Conservation (phyloP, 2,113 vertebrate genomes). For the Gobius niger region DNA sequence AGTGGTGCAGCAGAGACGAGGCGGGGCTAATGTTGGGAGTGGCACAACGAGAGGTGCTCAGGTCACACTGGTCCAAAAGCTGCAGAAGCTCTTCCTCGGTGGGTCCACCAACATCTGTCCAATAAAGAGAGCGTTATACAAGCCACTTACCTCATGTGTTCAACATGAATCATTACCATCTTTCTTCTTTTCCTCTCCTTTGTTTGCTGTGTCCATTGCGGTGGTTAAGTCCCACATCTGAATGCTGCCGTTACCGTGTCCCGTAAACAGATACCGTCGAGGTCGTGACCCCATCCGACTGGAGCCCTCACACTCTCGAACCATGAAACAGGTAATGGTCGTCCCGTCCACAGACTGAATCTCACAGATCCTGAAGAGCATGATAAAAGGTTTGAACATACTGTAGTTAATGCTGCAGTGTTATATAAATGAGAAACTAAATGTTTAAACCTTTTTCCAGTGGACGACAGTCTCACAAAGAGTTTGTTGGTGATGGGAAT, state of each 20-base stretch:
- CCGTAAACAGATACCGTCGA: conserved; percentile 93
- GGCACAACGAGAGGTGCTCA: conserved; percentile 93
- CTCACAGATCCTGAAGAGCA: conserved; percentile 87
- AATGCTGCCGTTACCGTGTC: conserved; percentile 95
- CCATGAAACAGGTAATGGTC: conserved; percentile 92
- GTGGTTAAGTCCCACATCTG: conserved; percentile 99
- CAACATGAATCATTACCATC: conserved; percentile 46
- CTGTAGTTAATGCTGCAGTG: background rate
- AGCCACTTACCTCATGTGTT: background rate
- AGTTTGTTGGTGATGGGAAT: conserved; percentile 96
- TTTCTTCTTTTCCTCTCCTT: conserved; percentile 86
- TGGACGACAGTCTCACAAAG: conserved; percentile 95
- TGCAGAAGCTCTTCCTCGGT: conserved; percentile 94
- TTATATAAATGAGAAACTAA: background rate
- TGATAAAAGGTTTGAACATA: background rate
- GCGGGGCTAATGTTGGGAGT: conserved; percentile 97
- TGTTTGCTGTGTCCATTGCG: conserved; percentile 94
- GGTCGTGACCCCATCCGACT: conserved; percentile 97
- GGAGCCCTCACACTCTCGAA: conserved; percentile 95
- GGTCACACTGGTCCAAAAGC: conserved; percentile 93
- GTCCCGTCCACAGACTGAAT: conserved; percentile 96
- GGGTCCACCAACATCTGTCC: conserved; percentile 87
- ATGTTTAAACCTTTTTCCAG: conserved; percentile 87
- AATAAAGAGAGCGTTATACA: conserved; percentile 7
- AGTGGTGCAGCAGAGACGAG: conserved; percentile 90